phyloP scores from a whole-genome alignment of 2,113 vertebrate species.

The Cichladusa arquata region DNA sequence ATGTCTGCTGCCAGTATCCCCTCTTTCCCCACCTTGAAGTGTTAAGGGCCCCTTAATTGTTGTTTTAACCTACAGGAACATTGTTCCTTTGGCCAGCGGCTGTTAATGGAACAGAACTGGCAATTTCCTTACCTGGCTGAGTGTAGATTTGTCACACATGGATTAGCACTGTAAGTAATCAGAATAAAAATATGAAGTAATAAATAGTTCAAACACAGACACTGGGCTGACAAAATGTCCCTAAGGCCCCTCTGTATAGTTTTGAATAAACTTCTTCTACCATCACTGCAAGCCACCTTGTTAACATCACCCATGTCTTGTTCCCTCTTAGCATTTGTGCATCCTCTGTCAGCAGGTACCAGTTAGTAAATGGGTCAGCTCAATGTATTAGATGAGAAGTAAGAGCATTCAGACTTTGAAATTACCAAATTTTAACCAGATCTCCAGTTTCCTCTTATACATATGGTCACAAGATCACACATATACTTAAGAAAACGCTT shows the following conservation, averaged over 20 bases:
- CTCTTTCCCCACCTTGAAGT: background rate
- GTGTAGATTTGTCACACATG: slow-evolving; percentile 57
- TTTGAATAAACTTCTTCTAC: background rate
- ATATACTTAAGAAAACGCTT: background rate
- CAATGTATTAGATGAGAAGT: background rate
- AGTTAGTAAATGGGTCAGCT: background rate
- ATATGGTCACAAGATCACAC: background rate
- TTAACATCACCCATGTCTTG: background rate
- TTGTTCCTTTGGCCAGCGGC: slow-evolving; percentile 72
- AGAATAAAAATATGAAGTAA: slow-evolving; percentile 60
- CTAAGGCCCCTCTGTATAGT: background rate
- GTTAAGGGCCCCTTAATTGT: slow-evolving; percentile 72
- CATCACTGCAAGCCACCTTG: background rate
- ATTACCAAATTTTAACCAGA: background rate
- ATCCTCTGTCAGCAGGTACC: background rate
- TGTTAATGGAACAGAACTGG: slow-evolving; percentile 65
- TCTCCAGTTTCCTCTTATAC: background rate
- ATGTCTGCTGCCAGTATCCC: slow-evolving; percentile 49
- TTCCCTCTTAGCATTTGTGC: background rate
- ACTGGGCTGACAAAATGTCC: slow-evolving; percentile 14
- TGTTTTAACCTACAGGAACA: slow-evolving; percentile 74
- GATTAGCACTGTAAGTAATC: slow-evolving; percentile 67
- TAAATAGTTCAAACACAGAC: slow-evolving; percentile 61
- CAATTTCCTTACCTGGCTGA: slow-evolving; percentile 68
- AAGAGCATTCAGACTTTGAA: background rate